Conservation (phyloP, 1,140 invertebrate species). For the Aphelenchoides fujianensis region DNA sequence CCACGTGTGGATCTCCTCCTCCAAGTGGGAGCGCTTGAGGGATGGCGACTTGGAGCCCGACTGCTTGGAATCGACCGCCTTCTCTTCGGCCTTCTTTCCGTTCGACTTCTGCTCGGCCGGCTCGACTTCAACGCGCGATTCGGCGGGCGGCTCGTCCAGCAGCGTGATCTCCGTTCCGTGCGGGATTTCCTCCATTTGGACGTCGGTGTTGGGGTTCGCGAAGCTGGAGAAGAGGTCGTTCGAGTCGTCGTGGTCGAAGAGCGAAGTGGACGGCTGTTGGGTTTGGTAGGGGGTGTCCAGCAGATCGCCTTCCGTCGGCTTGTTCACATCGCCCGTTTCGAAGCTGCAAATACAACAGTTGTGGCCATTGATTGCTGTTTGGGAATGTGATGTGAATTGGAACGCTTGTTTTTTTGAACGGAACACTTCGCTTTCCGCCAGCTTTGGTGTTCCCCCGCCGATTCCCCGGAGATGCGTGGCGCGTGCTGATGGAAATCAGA, state of each 20-base stretch:
- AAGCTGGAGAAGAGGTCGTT: background rate
- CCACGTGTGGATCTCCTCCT: constrained; percentile 3
- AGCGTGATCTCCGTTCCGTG: background rate
- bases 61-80: background rate
- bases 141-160: background rate
- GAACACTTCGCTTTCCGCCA: no score
- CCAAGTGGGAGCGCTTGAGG: background rate
- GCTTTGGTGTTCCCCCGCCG: no score
- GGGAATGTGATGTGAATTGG: no score
- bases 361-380: no score
- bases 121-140: background rate
- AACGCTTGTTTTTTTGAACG: no score
- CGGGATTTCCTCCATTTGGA: background rate
- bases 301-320: background rate
- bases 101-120: background rate
- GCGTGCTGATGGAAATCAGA: no score
- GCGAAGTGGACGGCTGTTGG: background rate
- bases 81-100: background rate
- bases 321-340: no score
- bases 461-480: no score
- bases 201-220: background rate
- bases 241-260: background rate
- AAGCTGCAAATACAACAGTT: no score
- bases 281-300: background rate
- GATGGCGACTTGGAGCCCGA: background rate